Conservation (phyloP, 2,888 invertebrate species). For the Tetropium fuscum region DNA sequence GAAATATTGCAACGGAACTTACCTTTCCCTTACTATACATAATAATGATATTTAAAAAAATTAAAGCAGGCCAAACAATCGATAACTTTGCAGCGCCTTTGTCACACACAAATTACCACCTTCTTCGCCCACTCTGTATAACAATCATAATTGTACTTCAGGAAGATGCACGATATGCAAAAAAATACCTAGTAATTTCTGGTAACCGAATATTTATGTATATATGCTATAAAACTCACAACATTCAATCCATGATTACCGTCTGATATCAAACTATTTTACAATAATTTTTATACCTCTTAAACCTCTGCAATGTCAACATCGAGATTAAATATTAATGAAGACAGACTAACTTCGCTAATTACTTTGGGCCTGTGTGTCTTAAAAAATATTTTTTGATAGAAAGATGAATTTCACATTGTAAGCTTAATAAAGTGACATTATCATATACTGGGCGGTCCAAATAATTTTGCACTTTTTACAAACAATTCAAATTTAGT, state of each 20-base stretch:
- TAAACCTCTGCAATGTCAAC: conserved; percentile 11
- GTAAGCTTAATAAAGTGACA: no score
- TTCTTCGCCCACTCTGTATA: background rate
- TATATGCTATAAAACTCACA: conserved; percentile 21
- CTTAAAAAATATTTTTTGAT: no score
- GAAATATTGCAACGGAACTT: background rate
- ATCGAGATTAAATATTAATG: conserved; percentile 5
- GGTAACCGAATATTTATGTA: conserved; percentile 19
- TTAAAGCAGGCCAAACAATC: background rate
- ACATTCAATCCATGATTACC: background rate
- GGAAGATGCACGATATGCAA: conserved; percentile 11
- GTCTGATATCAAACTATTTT: conserved; percentile 12
- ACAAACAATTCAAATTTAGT: no score
- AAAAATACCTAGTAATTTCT: conserved; percentile 15
- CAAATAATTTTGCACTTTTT: no score
- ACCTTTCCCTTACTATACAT: no score
- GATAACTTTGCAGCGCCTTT: background rate
- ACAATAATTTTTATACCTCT: conserved; percentile 1
- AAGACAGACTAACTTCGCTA: no score
- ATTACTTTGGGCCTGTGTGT: no score
- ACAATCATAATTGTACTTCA: conserved; percentile 9
- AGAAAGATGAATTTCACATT: no score
- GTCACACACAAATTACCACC: background rate
- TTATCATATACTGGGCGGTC: no score
- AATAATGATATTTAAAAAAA: no score